Percentiles rank a stretch among this genome's conserved stretches.
Evolutionary conservation across 30 jellyfish, hydroid and myxozoan species (phyloP).

Genomic region (Rhopilema esculentum): DNA sequence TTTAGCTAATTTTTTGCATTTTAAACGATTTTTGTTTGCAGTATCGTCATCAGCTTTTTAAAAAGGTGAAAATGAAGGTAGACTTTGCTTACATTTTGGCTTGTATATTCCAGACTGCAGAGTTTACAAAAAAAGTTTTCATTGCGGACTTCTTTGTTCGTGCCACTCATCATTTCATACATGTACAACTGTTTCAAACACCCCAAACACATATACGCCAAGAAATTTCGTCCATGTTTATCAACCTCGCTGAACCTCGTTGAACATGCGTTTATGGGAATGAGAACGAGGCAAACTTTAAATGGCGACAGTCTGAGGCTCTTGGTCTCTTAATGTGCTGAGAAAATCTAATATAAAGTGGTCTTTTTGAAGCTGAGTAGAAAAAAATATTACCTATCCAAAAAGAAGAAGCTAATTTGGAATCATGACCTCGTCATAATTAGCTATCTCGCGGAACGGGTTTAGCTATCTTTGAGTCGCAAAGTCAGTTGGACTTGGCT

Average conservation of each 20-base stretch:
- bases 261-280: background rate
- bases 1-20: too few species aligned
- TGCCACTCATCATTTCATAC: background rate
- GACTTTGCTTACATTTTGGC: conserved; percentile 63
- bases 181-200: background rate
- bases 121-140: conserved; percentile 55
- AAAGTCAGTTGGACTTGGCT: background rate
- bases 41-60: too few species aligned
- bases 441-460: too few species aligned
- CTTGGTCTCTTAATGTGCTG: background rate
- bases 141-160: background rate
- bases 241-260: background rate
- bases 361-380: too few species aligned
- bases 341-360: too few species aligned
- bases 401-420: too few species aligned
- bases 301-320: background rate
- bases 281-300: background rate
- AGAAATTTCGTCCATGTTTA: background rate
- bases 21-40: too few species aligned
- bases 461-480: too few species aligned
- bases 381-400: too few species aligned
- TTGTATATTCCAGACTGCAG: conserved; percentile 59
- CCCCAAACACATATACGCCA: background rate
- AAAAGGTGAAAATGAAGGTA: too few species aligned
- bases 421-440: too few species aligned